A percentile compares a stretch with the other conserved stretches of the same genome.
Evolutionary conservation across 2,113 vertebrate species (phyloP).

Genomic region (Leucoraja erinaceus): DNA sequence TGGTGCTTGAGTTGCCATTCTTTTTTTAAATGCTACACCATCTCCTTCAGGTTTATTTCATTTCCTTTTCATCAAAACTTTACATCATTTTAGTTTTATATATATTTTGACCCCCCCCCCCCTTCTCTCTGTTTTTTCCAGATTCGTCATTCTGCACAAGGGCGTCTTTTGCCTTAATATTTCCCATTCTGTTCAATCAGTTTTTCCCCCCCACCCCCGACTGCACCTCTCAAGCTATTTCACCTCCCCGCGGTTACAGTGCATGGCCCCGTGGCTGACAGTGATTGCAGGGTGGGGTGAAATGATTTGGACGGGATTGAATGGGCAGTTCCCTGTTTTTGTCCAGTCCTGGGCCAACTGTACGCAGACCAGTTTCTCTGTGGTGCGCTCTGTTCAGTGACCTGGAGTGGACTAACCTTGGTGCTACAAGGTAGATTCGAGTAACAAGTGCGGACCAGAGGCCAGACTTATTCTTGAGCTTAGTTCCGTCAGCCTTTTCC

Average conservation of each 20-base stretch:
- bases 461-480: not conserved
- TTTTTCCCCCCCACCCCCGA: not conserved
- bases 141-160: not conserved
- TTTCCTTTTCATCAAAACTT: not conserved
- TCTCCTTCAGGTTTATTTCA: not conserved
- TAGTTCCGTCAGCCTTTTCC: not conserved
- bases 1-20: not conserved
- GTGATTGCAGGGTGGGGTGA: constrained; percentile 27
- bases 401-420: not conserved
- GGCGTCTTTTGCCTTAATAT: not conserved
- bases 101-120: not conserved
- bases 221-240: not conserved
- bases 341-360: not conserved
- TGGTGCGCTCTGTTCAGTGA: constrained; percentile 17
- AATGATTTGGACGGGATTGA: constrained; percentile 11
- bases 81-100: not conserved
- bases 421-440: not conserved
- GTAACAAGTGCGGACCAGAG: not conserved
- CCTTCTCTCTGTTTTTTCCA: not conserved
- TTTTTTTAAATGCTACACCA: not conserved
- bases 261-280: not conserved
- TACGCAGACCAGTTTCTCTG: not conserved
- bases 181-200: not conserved
- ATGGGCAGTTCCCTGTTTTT: not conserved
- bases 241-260: too few species aligned